A percentile compares a stretch with the other conserved stretches of the same genome.
Evolutionary conservation across 64 coral and sea anemone genomes (phyloP).

Genomic region (Pocillopora verrucosa): DNA sequence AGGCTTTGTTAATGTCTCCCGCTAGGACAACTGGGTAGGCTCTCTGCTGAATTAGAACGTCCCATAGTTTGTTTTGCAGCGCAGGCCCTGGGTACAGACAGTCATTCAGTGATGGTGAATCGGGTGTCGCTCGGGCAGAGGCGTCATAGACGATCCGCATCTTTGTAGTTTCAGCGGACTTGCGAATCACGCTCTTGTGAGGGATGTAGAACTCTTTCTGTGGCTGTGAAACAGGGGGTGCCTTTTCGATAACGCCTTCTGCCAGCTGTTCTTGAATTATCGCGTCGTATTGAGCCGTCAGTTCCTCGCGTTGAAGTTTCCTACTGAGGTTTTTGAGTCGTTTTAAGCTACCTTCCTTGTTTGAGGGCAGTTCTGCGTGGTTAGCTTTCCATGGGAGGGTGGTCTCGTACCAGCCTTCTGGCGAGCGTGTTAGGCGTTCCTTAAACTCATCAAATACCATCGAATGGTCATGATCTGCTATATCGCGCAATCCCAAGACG

Average conservation of each 20-base stretch:
- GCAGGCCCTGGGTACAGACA: neutral
- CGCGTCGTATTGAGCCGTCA: constrained; percentile 33
- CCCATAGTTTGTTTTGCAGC: constrained; percentile 18
- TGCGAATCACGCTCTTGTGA: neutral
- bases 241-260: neutral
- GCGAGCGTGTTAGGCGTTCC: constrained; percentile 12
- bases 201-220: neutral
- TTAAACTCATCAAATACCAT: constrained; percentile 28
- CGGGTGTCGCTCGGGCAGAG: neutral
- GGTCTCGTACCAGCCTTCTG: constrained; percentile 53
- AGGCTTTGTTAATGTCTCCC: too few species aligned
- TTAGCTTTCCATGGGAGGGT: constrained; percentile 55
- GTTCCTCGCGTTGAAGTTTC: constrained; percentile 34
- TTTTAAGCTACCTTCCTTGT: constrained; percentile 53
- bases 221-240: too few species aligned
- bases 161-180: neutral
- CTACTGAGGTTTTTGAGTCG: constrained; percentile 18
- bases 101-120: neutral
- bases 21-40: too few species aligned
- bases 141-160: constrained; percentile 8
- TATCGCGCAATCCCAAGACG: constrained; percentile 47
- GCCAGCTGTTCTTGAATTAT: constrained; percentile 53
- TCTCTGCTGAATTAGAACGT: constrained; percentile 6
- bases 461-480: neutral
- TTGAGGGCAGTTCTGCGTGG: constrained; percentile 33